Base-by-base conservation (phyloP, 2,888 invertebrate genomes). In the Drosophila kokeensis region DNA sequence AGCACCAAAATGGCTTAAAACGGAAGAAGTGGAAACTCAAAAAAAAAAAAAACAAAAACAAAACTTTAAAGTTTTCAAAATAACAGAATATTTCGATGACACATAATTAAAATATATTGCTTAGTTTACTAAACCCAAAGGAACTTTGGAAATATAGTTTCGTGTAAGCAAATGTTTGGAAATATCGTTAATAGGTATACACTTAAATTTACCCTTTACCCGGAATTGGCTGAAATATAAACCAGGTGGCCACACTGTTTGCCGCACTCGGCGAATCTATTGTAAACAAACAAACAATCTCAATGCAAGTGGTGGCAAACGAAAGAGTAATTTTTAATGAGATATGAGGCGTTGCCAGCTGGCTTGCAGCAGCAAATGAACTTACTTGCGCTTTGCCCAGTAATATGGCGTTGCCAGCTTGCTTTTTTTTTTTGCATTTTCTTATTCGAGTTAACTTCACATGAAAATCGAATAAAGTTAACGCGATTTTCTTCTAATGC, bases 21-120 rank as follows among this genome's bases (percentile, higher is more conserved):
- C 57, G 21, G 2, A 54, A 55, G 6, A 40, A 72, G 27, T 50
- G 40, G 11, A 30, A 38, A 73, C 52, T 48, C 48, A 34, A 18
- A 48, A 55, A 21, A 40, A 8, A 24, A 1, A 10, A 48, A 11
- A 36, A 50, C 18, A 18, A 18, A 18, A 18, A 13, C n/a, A 5
- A 7, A 45, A 24, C 1, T 8, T 15, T n/a, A 49, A 59, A 32
- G 18, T 27, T 21, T n/a, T 7, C 15, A 42, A 40, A 50, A 45
- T 13, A 45, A 24, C 11, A 8, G 2, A 8, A 45, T 45, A 15
- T 24, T 45, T 45, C 45, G 4, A 45, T 2, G 42, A 21, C 21
- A 30, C n/a, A 50, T 30, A 50, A 30, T 7, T 29, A 27, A 49
- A 49, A 18, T 1, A 45, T 15, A 24, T 24, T 15, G 24, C 15